phyloP scores from a whole-genome alignment of 1,140 invertebrate genomes.

The Solenopsis fugax region DNA sequence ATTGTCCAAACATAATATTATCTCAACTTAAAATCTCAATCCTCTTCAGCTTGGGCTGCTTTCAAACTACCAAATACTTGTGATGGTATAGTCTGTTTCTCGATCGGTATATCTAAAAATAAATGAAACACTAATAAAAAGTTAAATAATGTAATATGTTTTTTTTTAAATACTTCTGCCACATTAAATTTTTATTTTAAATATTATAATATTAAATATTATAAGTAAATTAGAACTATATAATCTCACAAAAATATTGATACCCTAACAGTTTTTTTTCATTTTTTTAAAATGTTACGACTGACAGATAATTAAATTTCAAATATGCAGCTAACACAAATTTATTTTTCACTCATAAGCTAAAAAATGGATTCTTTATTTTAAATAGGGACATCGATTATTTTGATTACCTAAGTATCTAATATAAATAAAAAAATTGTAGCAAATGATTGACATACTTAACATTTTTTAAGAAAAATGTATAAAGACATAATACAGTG shows the following conservation, averaged over 20 bases:
- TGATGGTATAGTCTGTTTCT: conserved; percentile 93
- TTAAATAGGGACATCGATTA: no score
- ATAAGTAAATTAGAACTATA: neutral
- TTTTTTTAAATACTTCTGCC: neutral
- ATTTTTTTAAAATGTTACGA: neutral
- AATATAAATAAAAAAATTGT: no score
- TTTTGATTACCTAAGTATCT: no score
- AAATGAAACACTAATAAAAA: conserved; percentile 27
- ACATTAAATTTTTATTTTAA: neutral
- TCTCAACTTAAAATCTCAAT: conserved; percentile 44
- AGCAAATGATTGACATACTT: no score
- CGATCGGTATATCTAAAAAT: conserved; percentile 90
- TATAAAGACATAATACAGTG: no score
- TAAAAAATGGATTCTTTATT: no score
- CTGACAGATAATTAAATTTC: neutral
- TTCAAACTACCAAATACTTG: conserved; percentile 95
- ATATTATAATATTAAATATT: neutral
- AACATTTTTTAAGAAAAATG: no score
- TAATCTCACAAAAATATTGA: neutral
- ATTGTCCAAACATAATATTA: neutral
- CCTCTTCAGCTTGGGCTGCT: conserved; percentile 80
- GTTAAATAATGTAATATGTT: no score
- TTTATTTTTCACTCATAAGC: no score
- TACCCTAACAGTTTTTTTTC: neutral
- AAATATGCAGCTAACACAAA: neutral